Base-by-base conservation (phyloP, 1,140 invertebrate species). In the Popillia japonica region DNA sequence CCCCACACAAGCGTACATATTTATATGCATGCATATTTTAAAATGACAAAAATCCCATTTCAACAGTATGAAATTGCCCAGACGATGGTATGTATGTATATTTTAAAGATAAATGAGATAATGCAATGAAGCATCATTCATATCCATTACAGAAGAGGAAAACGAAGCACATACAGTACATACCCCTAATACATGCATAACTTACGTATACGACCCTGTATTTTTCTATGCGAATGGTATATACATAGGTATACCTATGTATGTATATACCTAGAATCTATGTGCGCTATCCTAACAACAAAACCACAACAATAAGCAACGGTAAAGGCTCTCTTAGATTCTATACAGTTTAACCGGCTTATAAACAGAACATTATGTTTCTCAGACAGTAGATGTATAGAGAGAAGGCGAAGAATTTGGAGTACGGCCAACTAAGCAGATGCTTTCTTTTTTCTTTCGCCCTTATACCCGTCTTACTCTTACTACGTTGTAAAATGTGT, bases 91-190 rank as follows among this genome's bases (percentile, higher is more conserved):
- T 27, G 27, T 68, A 27, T 68, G 61, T 4, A 68, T 27, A 68
- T 68, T 68, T 68, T 68, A 68, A 68, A 68, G 61, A 68, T 68
- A 68, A 68, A 68, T 68, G 61, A 68, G 22, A 68, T 68, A 68
- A 68, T 22, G 61, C 27, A 68, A 68, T 20, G 61, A 68, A 34
- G 9, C 61, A 68, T 68, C 61, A 22, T 68, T 68, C 61, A 20
- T 14, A 14, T 68, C 61, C 61, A 68, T 68, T 68, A 68, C 20
- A 34, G n/a, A 20, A 34, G 6, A n/a, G 48, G 48, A 1, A 55
- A n/a, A 55, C 3, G 17, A 0, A 14, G 10, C 0, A 55, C 14
- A 6, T n/a, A 68, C 61, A 14, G 10, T 11, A 55, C 14, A 6
- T n/a, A 68, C 61, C n/a, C n/a, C 44, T 48, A 2, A 48, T 48